These are phyloP conservation scores for Heliconius hermathena DNA, from an alignment of 1,140 invertebrate genomes.

Conservation along the genomic window DNA sequence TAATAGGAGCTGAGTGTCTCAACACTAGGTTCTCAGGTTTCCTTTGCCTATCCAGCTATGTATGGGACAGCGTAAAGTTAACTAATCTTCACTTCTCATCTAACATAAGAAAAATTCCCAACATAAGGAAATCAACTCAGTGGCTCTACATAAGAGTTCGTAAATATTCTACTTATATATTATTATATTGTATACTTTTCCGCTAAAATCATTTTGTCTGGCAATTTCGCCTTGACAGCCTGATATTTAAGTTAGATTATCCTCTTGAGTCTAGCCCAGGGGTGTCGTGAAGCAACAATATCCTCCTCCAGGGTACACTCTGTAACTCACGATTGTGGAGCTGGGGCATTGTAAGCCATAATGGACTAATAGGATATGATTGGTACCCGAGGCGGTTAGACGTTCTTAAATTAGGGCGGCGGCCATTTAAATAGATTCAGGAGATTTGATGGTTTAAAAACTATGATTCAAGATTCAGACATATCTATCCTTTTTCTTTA, in stretches of 20 bases:
- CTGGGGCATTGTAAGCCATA: constrained; percentile 26
- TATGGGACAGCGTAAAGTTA: no score
- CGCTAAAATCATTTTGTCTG: not conserved
- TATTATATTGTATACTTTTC: not conserved
- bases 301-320: constrained; percentile 39
- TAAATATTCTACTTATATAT: no score
- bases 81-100: no score
- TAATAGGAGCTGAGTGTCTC: no score
- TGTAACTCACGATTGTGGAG: constrained; percentile 30
- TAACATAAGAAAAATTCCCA: no score
- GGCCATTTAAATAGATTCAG: constrained; percentile 14
- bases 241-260: constrained; percentile 28
- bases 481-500: no score
- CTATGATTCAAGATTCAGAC: not conserved
- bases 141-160: not conserved
- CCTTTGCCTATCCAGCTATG: no score
- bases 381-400: constrained; percentile 29
- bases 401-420: constrained; percentile 23
- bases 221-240: not conserved
- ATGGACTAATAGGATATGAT: constrained; percentile 46
- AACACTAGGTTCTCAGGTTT: no score
- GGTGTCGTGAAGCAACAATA: constrained; percentile 47
- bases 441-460: constrained; percentile 9
- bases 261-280: constrained; percentile 41
- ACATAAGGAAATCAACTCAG: not conserved